A percentile compares a stretch with the other conserved stretches of the same genome.
These are phyloP conservation scores for Drosophila mimica DNA, from an alignment of 2,888 invertebrate species.

Conservation along the genomic window DNA sequence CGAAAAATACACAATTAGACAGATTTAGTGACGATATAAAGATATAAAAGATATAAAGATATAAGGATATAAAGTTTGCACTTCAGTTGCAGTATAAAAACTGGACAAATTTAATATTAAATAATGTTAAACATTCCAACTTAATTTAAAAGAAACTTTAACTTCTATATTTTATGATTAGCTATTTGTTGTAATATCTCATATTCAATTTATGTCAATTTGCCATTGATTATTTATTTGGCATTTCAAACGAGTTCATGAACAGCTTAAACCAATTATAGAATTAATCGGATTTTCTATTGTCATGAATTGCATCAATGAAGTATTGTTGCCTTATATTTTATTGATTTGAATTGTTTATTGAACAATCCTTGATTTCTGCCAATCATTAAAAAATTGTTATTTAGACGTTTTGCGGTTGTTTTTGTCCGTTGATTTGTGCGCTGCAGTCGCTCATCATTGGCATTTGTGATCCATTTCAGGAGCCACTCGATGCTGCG, in stretches of 20 bases:
- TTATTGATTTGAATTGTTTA: background rate
- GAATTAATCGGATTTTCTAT: background rate
- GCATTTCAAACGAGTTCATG: background rate
- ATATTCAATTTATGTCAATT: background rate
- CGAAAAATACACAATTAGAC: background rate
- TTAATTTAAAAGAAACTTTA: background rate
- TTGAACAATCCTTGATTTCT: background rate
- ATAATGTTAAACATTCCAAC: background rate
- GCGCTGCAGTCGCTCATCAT: conserved; percentile 7
- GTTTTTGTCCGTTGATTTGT: background rate
- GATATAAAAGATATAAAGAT: too few relatives aligned
- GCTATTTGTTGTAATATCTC: background rate
- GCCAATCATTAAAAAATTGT: conserved; percentile 8
- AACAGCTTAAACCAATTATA: background rate
- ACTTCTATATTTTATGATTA: background rate
- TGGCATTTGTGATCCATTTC: conserved; percentile 50
- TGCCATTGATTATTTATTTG: background rate
- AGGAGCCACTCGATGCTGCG: conserved; percentile 33
- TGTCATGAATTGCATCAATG: background rate
- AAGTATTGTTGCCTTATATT: background rate
- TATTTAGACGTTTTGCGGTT: background rate
- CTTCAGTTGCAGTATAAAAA: background rate
- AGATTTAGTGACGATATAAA: background rate
- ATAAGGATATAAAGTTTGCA: too few relatives aligned
- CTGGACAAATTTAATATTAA: background rate